Conservation (phyloP, 2,113 vertebrate species). For the Scalopus aquaticus region DNA sequence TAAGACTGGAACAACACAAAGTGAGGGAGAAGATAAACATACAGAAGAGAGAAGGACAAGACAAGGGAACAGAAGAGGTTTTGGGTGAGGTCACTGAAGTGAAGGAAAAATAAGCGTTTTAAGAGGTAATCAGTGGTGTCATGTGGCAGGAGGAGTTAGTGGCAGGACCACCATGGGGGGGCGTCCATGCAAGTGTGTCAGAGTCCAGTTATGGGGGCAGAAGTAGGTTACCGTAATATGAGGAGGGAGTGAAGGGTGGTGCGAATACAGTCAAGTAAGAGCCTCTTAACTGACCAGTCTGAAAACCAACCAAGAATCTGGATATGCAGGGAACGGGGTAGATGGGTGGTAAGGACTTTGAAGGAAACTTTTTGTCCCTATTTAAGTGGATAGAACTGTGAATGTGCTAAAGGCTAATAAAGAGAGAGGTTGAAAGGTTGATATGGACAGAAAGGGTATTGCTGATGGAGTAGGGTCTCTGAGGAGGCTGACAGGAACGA, state of each 20-base stretch:
- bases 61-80: not conserved
- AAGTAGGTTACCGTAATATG: not conserved
- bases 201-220: not conserved
- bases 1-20: not conserved
- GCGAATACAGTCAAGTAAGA: not conserved
- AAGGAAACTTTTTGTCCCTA: not conserved
- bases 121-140: not conserved
- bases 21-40: not conserved
- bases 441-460: not conserved
- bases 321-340: not conserved
- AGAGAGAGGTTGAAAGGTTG: not conserved
- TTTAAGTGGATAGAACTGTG: not conserved
- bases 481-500: not conserved
- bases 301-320: not conserved
- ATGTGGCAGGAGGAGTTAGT: not conserved
- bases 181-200: constrained; percentile 18
- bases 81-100: not conserved
- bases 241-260: not conserved
- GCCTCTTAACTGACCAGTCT: not conserved
- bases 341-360: not conserved
- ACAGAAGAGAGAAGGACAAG: not conserved
- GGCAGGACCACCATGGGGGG: not conserved
- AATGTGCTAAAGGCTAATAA: not conserved
- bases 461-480: not conserved
- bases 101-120: not conserved